A percentile compares a stretch with the other conserved stretches of the same genome.
phyloP scores from a whole-genome alignment of 2,888 invertebrate species.

The Phengaris arion region DNA sequence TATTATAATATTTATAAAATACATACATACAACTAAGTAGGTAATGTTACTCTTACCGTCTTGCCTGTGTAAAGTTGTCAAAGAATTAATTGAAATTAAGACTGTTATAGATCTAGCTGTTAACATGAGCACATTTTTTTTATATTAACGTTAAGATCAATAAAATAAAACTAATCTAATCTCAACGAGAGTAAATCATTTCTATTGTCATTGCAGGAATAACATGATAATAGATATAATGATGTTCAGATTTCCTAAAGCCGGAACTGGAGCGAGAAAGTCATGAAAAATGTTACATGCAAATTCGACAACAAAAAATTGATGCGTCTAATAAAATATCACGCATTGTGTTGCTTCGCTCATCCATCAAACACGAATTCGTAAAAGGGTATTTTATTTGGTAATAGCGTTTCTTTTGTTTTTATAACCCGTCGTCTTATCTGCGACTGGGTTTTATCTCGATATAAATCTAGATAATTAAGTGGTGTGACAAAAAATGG shows the following conservation, averaged over 20 bases:
- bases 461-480: slow-evolving; percentile 78
- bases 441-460: slow-evolving; percentile 65
- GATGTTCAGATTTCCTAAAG: background rate
- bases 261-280: background rate
- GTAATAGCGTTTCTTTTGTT: slow-evolving; percentile 43
- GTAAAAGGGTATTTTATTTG: slow-evolving; percentile 45
- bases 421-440: slow-evolving; percentile 45
- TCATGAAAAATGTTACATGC: slow-evolving; percentile 22
- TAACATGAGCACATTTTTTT: too few relatives aligned
- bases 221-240: background rate
- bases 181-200: background rate
- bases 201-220: background rate
- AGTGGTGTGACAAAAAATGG: slow-evolving; percentile 77
- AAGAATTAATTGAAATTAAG: too few relatives aligned
- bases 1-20: too few relatives aligned
- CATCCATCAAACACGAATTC: slow-evolving; percentile 45
- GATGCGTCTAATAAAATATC: slow-evolving; percentile 32
- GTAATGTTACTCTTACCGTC: too few relatives aligned
- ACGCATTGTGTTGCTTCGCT: slow-evolving; percentile 40
- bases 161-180: slow-evolving; percentile 4
- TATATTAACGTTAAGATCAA: background rate
- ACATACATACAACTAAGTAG: too few relatives aligned
- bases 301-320: slow-evolving; percentile 31
- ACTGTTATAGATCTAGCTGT: too few relatives aligned
- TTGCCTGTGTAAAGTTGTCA: too few relatives aligned